These are phyloP conservation scores for Australoheros facetus DNA, from an alignment of 2,797 vertebrate species.

Conservation along the genomic window DNA sequence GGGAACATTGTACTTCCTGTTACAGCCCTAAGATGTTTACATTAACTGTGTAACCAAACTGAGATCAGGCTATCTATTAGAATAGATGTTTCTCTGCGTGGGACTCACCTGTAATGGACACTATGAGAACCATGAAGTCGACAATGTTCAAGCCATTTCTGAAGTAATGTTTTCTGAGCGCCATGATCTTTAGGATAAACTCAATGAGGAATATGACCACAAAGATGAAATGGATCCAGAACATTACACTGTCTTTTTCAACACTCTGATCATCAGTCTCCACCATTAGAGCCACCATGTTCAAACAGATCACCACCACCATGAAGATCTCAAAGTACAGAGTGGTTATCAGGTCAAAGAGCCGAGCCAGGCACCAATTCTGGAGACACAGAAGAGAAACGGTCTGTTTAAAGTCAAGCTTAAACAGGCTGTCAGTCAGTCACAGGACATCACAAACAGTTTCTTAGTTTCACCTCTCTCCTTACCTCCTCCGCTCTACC, in stretches of 20 bases:
- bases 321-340: constrained; percentile 89
- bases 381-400: background rate
- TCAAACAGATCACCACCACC: constrained; percentile 89
- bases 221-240: constrained; percentile 82
- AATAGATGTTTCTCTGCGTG: background rate
- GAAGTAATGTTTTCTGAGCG: constrained; percentile 87
- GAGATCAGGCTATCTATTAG: background rate
- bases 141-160: constrained; percentile 88
- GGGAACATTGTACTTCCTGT: background rate
- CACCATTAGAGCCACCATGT: constrained; percentile 90
- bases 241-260: constrained; percentile 76
- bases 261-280: constrained; percentile 84
- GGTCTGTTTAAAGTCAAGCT: background rate
- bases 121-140: constrained; percentile 88
- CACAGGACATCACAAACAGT: background rate
- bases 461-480: background rate
- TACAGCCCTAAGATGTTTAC: background rate
- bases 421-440: background rate
- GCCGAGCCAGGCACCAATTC: constrained; percentile 85
- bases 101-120: constrained; percentile 84
- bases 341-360: constrained; percentile 88
- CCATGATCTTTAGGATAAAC: constrained; percentile 87
- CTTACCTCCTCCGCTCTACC: no score
- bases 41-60: background rate
- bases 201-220: constrained; percentile 88